Base-by-base conservation (phyloP, 2,113 vertebrate genomes). In the Coreoperca whiteheadi region DNA sequence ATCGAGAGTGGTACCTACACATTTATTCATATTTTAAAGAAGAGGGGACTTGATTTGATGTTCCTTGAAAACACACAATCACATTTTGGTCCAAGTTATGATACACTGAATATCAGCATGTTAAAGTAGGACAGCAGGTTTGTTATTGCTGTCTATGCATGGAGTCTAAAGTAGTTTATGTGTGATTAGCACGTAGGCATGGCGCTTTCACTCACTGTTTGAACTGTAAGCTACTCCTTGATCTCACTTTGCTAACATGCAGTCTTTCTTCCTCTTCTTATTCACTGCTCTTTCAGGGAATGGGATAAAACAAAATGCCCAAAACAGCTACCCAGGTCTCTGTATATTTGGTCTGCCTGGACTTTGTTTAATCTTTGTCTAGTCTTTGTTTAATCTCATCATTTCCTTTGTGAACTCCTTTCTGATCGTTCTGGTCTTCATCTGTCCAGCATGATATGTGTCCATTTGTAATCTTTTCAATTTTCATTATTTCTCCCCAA, bases 261-360 rank as follows among this genome's bases (percentile, higher is more conserved):
- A 39, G 20, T 88, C 34, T 91, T 64, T 88, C 77, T 91, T 79
- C 85, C 32, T 86, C 63, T 83, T 79, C 83, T 65, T 87, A 73
- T 79, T 85, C 48, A 28, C 69, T 85, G 3, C 75, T 28, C 72
- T 78, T 90, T 87, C 88, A 96, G 95, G 94, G 89, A 93, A 88
- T 81, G 91, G 88, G 71, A 82, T 92, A 46, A 95, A 94, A 83
- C 93, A 94, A 91, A 94, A 87, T 82, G 74, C 82, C 81, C 89
- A 93, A 89, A 93, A 89, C 95, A 92, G 86, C 93, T 94, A 88
- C 72, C 86, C 95, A 95, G 95, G 95, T 96, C 91, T 95, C 92
- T 93, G 68, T 83, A 67, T 73, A 76, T 67, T 86, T 74, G 30
- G 20, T 84, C 51, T 91, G 81, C 93, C 86, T 91, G 84, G 15